Evolutionary conservation across 2,888 invertebrate species (phyloP).

Genomic region (Ommatoiulus sabulosus): DNA sequence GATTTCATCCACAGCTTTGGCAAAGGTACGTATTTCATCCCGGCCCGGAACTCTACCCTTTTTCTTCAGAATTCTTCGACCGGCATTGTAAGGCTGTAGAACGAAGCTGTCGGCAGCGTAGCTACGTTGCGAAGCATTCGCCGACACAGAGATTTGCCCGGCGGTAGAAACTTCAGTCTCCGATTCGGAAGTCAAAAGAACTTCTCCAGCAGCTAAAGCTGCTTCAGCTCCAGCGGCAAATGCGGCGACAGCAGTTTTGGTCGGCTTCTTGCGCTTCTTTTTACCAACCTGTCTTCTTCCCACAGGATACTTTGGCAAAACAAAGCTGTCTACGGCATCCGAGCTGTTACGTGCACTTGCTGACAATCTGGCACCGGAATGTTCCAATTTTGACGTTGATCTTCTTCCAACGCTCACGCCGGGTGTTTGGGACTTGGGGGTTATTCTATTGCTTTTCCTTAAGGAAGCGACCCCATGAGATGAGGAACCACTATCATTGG

Average conservation of each 20-base stretch:
- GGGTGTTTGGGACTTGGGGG: neutral
- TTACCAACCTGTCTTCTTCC: neutral
- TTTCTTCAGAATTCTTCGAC: conserved; percentile 17
- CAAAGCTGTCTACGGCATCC: neutral
- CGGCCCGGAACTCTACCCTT: neutral
- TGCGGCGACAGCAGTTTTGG: neutral
- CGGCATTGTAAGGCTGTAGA: neutral
- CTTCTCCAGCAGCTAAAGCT: neutral
- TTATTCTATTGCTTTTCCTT: neutral
- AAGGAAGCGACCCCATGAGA: neutral
- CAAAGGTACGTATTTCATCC: neutral
- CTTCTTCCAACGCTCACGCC: neutral
- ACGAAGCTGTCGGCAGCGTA: conserved; percentile 7
- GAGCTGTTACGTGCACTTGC: neutral
- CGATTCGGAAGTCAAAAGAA: neutral
- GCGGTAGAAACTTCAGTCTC: neutral
- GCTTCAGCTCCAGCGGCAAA: neutral
- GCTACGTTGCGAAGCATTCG: neutral
- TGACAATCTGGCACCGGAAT: neutral
- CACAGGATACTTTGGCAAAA: neutral
- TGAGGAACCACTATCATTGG: neutral
- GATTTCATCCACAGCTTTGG: neutral
- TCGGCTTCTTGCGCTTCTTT: neutral
- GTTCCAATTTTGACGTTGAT: neutral
- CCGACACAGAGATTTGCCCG: neutral